Base-by-base conservation (phyloP, 2,113 vertebrate genomes). In the Lycocorax pyrrhopterus region DNA sequence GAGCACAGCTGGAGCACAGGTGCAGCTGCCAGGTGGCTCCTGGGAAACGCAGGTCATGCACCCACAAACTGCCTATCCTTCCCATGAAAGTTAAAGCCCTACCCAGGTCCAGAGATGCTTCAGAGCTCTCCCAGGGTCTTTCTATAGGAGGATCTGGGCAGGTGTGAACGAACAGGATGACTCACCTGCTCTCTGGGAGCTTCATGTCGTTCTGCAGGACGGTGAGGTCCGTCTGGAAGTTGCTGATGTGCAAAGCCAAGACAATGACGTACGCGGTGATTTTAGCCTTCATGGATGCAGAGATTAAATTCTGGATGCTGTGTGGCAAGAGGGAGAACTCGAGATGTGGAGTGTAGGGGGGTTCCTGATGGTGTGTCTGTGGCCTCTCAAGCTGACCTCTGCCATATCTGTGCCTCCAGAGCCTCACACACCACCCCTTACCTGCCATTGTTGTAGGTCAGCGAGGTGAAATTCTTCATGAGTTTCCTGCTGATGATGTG, bases 271-370 rank as follows among this genome's bases (percentile, higher is more conserved):
- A 97, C 0, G 98, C 97, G 0, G 97, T 66, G 63, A 98, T 98
- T 95, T 98, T 98, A 20, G 97, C 95, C 93, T 97, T 98, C 98
- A 98, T 98, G 14, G 98, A 98, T 7, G 96, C 87, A 9, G 98
- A 98, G 87, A 98, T 75, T 15, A 98, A 88, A 66, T 98, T 98
- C 90, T 97, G 96, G 59, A 98, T 55, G 27, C 98, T 98, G 93
- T 19, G 92, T 22, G 29, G 66, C 29, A 92, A 72, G 35, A 91
- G 13, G 18, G 37, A 88, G 66, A 93, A 68, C 7, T 63, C 0
- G 53, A 88, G 27, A 41, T 16, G 19, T 53, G 37, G 27, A 26
- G 30, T 7, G 30, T 15, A 16, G 20, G 7, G 37, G 22, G 29
- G 12, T 32, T 77, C 27, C 56, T 17, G 6, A 15, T 8, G 35